Conservation (phyloP, 2,888 invertebrate species). For the Mactromeris polynyma region DNA sequence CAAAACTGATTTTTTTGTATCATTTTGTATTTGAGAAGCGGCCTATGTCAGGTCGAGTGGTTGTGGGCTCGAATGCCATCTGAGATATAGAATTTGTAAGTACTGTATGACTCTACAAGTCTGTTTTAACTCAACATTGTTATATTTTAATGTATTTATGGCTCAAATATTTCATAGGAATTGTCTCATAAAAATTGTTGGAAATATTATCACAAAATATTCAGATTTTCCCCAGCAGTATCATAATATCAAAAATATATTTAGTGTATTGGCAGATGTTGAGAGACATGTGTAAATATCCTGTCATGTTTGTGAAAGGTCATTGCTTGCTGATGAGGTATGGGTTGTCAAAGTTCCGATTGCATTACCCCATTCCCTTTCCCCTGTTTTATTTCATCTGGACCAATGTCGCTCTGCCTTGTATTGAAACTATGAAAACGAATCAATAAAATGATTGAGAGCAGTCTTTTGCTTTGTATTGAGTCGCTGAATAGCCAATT, state of each 20-base stretch:
- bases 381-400: neutral
- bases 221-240: neutral
- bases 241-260: neutral
- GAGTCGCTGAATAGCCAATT: conserved; percentile 20
- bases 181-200: too few species aligned
- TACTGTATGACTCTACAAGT: too few species aligned
- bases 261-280: neutral
- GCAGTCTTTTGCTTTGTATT: neutral
- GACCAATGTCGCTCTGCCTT: neutral
- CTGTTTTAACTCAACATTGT: too few species aligned
- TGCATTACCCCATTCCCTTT: neutral
- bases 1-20: too few species aligned
- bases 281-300: neutral
- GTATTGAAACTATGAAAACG: neutral
- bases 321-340: neutral
- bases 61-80: too few species aligned
- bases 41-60: too few species aligned
- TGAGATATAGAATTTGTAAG: too few species aligned
- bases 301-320: neutral
- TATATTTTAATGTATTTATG: too few species aligned
- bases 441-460: conserved; percentile 11
- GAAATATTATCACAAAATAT: neutral
- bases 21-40: too few species aligned
- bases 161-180: too few species aligned
- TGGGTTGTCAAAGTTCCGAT: neutral